These are phyloP conservation scores for Paragorgia papillata DNA, from an alignment of 92 coral and sea anemone genomes.

Conservation along the genomic window DNA sequence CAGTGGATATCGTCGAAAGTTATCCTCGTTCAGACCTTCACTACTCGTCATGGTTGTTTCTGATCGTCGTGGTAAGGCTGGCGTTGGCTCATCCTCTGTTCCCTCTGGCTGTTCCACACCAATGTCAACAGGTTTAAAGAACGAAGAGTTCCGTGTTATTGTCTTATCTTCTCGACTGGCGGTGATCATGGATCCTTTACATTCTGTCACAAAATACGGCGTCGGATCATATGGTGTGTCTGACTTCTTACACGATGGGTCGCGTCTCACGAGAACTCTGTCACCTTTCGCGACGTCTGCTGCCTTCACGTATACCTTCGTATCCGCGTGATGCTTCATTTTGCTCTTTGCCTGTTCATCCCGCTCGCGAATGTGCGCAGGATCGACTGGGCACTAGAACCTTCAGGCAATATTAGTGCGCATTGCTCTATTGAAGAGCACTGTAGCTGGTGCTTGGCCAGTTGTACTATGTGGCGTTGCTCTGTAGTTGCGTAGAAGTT, in stretches of 20 bases:
- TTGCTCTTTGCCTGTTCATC: conserved; percentile 2
- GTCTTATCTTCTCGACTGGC: conserved; percentile 24
- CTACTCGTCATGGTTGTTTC: too few species aligned
- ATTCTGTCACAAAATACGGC: conserved; percentile 33
- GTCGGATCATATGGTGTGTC: conserved; percentile 42
- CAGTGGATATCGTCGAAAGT: too few species aligned
- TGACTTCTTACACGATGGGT: conserved; percentile 13
- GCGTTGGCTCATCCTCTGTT: too few species aligned
- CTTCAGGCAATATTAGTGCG: not conserved
- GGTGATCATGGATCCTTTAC: conserved; percentile 51
- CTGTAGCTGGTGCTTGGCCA: conserved; percentile 10
- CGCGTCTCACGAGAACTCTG: conserved; percentile 16
- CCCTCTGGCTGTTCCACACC: too few species aligned
- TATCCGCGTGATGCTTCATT: conserved; percentile 42
- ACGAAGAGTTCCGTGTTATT: conserved; percentile 44
- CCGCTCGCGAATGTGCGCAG: not conserved
- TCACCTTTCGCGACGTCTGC: conserved; percentile 31
- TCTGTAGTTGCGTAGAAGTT: conserved; percentile 6
- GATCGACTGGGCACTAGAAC: not conserved
- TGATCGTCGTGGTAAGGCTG: too few species aligned
- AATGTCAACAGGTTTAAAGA: conserved; percentile 5
- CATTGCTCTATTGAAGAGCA: not conserved
- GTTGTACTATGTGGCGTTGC: conserved; percentile 39
- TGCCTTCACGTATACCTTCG: conserved; percentile 15
- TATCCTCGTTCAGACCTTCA: too few species aligned